Evolutionary conservation across 1,140 invertebrate species (phyloP), one percentile per base, ranked within the genome.

Genomic region (Mamestra configurata): DNA sequence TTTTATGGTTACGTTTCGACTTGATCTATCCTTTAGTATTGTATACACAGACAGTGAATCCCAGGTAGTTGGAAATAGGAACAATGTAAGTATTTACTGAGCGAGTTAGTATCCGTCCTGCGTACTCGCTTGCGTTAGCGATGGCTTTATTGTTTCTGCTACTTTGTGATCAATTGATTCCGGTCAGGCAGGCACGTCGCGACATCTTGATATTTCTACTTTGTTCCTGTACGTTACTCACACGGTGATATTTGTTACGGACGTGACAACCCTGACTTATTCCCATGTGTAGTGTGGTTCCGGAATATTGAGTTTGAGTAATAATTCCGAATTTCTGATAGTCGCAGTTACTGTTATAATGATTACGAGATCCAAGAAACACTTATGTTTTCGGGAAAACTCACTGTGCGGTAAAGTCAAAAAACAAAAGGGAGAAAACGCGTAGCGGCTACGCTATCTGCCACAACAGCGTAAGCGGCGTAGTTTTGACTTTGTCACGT

Each of bases 131-230:
- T 40, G 75, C 27, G 55, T 76, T 78, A 59, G 71, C 46, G 24
- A 75, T 73, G 49, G 51, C 20, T 72, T 81, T 81, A 78, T 72
- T 66, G 61, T 82, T 82, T 78, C 49, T 64, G 70, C 49, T 75
- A 75, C 55, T 77, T 80, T 80, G 79, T 80, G 79, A 75, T 75
- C 79, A 79, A 64, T 82, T 79, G 71, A 77, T 77, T 77, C 75
- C 61, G 46, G 46, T 35, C 61, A 66, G 61, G 61, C 18, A 4
- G 27, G 61, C 61, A 66, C 75, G 75, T 51, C 59, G 43, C 46
- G 18, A 22, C 43, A 37, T 49, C 53, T 55, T 61, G 57, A 64
- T 76, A 61, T 68, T 49, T 40, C 35, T 66, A 68, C 75, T 77
- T 76, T 76, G 72, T 76, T 46, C n/a, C 43, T 51, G 22, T 8